Percentiles rank a stretch among this genome's conserved stretches.
Conservation (phyloP, 2,888 invertebrate genomes). For the Ephialtes manifestator region DNA sequence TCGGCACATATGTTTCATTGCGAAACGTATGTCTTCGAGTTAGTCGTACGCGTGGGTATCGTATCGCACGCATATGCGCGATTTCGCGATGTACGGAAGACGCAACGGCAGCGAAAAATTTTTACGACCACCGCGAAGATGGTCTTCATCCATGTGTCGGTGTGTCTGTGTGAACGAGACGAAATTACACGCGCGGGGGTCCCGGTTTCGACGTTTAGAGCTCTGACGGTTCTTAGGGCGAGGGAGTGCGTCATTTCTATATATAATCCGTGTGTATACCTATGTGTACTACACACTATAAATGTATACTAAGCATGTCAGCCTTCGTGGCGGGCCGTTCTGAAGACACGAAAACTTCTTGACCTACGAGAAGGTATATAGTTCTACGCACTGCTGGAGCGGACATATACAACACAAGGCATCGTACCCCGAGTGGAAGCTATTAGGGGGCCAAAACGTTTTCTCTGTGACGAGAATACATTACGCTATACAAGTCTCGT, state of each 20-base stretch:
- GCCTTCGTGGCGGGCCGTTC: conserved; percentile 24
- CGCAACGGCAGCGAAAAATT: conserved; percentile 38
- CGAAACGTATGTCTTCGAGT: conserved; percentile 7
- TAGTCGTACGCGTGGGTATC: background rate
- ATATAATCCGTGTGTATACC: conserved; percentile 72
- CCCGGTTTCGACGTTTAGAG: conserved; percentile 47
- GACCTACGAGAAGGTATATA: conserved; percentile 75
- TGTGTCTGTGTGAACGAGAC: conserved; percentile 42
- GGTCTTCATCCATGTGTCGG: conserved; percentile 1
- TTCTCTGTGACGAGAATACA: conserved; percentile 49
- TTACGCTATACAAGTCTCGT: background rate
- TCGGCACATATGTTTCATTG: conserved; percentile 5
- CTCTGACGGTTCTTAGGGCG: conserved; percentile 34
- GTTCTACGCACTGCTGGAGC: background rate
- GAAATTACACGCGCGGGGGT: conserved; percentile 53
- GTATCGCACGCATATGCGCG: conserved; percentile 26
- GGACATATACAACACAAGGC: background rate
- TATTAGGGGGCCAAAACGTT: conserved; percentile 31
- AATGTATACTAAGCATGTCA: conserved; percentile 7
- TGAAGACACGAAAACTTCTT: conserved; percentile 70
- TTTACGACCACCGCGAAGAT: conserved; percentile 49
- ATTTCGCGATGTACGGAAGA: conserved; percentile 34
- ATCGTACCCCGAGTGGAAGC: conserved; percentile 18
- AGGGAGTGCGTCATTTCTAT: conserved; percentile 77
- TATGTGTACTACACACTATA: conserved; percentile 10